Conservation (phyloP, 53 echinoderm and acorn worm species). For the Holothuria scabra region DNA sequence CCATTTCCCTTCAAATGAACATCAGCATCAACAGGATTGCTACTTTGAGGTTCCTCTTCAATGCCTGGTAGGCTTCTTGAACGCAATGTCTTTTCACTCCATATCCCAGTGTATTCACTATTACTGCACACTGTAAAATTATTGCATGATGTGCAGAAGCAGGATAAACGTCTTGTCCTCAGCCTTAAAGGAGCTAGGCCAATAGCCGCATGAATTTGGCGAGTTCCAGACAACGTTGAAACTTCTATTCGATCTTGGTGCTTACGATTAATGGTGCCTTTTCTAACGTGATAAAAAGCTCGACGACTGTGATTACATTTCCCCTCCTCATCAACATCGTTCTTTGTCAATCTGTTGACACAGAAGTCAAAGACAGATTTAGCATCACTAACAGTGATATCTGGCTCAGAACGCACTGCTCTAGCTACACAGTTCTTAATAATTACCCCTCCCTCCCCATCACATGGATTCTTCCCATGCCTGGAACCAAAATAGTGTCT, state of each 20-base stretch:
- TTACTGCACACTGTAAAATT: neutral
- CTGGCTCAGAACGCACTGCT: constrained; percentile 30
- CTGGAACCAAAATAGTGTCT: constrained; percentile 55
- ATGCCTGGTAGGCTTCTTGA: neutral
- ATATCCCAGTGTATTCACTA: neutral
- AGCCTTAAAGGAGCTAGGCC: constrained; percentile 40
- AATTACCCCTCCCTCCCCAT: constrained; percentile 61
- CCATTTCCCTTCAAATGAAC: neutral
- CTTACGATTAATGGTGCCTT: constrained; percentile 42
- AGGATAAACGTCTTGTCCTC: constrained; percentile 49
- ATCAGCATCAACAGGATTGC: neutral
- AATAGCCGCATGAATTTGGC: constrained; percentile 44
- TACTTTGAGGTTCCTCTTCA: neutral
- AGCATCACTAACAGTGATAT: constrained; percentile 18
- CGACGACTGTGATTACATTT: constrained; percentile 45
- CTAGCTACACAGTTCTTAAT: constrained; percentile 37
- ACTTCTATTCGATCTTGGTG: constrained; percentile 45
- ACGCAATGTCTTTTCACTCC: neutral
- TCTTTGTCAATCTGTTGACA: constrained; percentile 32
- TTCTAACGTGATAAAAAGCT: constrained; percentile 35
- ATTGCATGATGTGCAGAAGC: constrained; percentile 52
- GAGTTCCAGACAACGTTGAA: constrained; percentile 39
- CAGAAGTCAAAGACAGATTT: constrained; percentile 55
- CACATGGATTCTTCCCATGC: constrained; percentile 59
- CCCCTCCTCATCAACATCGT: constrained; percentile 5